Conservation (phyloP, 2,797 vertebrate genomes). For the Morelia viridis region DNA sequence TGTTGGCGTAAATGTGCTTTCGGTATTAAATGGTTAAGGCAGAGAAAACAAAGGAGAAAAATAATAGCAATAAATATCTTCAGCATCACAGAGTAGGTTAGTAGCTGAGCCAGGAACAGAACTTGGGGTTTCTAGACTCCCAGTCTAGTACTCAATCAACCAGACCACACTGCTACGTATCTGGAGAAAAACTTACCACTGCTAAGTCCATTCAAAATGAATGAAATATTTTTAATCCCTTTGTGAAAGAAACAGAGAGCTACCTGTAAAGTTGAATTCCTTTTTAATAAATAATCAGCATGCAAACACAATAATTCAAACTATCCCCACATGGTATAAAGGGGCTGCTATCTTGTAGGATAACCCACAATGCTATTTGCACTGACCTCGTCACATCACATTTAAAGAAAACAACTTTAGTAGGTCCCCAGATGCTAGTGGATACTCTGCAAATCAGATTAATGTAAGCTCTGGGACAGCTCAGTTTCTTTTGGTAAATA, state of each 20-base stretch:
- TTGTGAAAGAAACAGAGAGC: conserved; percentile 51
- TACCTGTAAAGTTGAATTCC: conserved; percentile 50
- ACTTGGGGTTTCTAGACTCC: conserved; percentile 12
- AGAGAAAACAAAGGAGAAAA: conserved; percentile 18
- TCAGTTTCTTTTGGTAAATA: conserved; percentile 67
- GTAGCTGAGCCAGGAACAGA: conserved; percentile 18
- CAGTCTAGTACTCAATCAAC: conserved; percentile 3
- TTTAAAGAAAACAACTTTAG: conserved; percentile 69
- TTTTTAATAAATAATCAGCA: conserved; percentile 65
- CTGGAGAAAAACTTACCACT: conserved; percentile 50
- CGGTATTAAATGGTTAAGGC: conserved; percentile 13
- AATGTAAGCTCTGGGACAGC: conserved; percentile 70
- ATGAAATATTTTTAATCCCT: conserved; percentile 60
- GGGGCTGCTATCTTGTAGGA: conserved; percentile 57
- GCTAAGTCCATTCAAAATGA: conserved; percentile 59
- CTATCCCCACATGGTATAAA: conserved; percentile 64
- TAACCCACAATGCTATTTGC: conserved; percentile 46
- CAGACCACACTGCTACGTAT: conserved; percentile 26
- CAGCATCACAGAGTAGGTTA: conserved; percentile 4
- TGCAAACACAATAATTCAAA: conserved; percentile 64
- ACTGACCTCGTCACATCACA: conserved; percentile 65
- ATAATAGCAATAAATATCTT: conserved; percentile 5
- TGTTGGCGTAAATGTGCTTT: neutral
- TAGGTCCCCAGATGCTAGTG: conserved; percentile 59
- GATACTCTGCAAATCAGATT: conserved; percentile 72